These are phyloP conservation scores for Lepidotrigona ventralis DNA, from an alignment of 1,140 invertebrate species.

Conservation along the genomic window DNA sequence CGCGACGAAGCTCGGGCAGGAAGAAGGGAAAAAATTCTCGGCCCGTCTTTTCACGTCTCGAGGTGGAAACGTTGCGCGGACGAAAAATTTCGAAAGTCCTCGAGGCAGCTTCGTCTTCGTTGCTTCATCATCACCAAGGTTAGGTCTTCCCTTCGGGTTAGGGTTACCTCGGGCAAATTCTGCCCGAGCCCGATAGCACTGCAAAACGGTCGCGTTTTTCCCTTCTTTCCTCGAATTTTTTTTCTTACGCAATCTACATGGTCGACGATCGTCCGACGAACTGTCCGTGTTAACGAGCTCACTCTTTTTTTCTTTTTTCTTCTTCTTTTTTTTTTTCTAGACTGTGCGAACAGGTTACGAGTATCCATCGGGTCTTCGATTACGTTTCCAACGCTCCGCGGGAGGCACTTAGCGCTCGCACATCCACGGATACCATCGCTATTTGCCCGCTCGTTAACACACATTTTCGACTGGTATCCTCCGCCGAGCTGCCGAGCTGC, in stretches of 20 bases:
- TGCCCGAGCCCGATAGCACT: conserved; percentile 1
- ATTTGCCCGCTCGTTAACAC: conserved; percentile 62
- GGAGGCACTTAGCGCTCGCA: conserved; percentile 55
- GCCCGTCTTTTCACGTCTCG: conserved; percentile 1
- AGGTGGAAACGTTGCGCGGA: neutral
- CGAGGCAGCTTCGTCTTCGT: conserved; percentile 7
- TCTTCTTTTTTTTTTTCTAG: no score
- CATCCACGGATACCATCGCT: conserved; percentile 21
- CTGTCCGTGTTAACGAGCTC: conserved; percentile 12
- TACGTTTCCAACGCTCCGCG: conserved; percentile 39
- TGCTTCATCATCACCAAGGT: conserved; percentile 16
- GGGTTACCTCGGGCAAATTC: conserved; percentile 15
- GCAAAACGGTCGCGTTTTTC: conserved; percentile 25
- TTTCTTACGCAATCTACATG: neutral
- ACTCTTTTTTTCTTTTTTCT: neutral
- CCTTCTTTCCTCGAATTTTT: conserved; percentile 21
- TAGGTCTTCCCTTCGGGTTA: neutral
- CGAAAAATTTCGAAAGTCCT: conserved; percentile 43
- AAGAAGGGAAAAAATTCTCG: conserved; percentile 18
- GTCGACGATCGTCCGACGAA: neutral
- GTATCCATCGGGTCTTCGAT: conserved; percentile 42
- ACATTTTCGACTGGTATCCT: conserved; percentile 59
- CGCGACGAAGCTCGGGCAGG: neutral
- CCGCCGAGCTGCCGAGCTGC: neutral
- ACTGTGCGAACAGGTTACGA: no score